phyloP scores from a whole-genome alignment of 2,888 invertebrate species.

The Drosophila mayaguana region DNA sequence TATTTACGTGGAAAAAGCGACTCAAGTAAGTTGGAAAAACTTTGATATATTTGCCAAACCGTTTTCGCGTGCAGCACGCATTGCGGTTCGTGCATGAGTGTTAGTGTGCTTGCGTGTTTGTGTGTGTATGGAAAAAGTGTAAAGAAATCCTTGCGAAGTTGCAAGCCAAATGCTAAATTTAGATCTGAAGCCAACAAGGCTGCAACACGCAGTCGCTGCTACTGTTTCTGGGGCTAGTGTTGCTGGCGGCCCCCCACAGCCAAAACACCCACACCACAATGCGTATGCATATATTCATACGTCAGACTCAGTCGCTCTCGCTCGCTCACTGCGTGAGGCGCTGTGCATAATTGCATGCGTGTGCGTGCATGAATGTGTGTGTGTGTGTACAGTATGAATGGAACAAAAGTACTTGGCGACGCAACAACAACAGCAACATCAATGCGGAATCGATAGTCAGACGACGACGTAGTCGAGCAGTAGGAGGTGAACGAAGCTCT shows the following conservation, averaged over 20 bases:
- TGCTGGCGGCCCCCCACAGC: slow-evolving; percentile 62
- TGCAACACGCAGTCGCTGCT: slow-evolving; percentile 72
- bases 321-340: slow-evolving; percentile 39
- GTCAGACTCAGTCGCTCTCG: slow-evolving; percentile 43
- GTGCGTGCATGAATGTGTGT: slow-evolving; percentile 28
- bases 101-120: slow-evolving; percentile 1
- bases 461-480: slow-evolving; percentile 44
- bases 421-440: slow-evolving; percentile 53
- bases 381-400: slow-evolving; percentile 66
- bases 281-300: slow-evolving; percentile 48
- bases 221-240: slow-evolving; percentile 28
- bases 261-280: slow-evolving; percentile 57
- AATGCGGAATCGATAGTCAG: slow-evolving; percentile 71
- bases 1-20: slow-evolving; percentile 30
- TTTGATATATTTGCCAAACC: slow-evolving; percentile 36
- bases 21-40: slow-evolving; percentile 57
- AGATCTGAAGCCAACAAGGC: slow-evolving; percentile 76
- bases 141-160: slow-evolving; percentile 72
- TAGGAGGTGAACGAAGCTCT: slow-evolving; percentile 29
- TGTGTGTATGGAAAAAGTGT: slow-evolving; percentile 44
- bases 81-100: slow-evolving; percentile 17
- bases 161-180: slow-evolving; percentile 78
- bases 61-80: slow-evolving; percentile 46
- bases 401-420: slow-evolving; percentile 74
- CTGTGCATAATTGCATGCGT: slow-evolving; percentile 55